Evolutionary conservation across 2,888 invertebrate species (phyloP).

Genomic region (Drosophila niveifrons): DNA sequence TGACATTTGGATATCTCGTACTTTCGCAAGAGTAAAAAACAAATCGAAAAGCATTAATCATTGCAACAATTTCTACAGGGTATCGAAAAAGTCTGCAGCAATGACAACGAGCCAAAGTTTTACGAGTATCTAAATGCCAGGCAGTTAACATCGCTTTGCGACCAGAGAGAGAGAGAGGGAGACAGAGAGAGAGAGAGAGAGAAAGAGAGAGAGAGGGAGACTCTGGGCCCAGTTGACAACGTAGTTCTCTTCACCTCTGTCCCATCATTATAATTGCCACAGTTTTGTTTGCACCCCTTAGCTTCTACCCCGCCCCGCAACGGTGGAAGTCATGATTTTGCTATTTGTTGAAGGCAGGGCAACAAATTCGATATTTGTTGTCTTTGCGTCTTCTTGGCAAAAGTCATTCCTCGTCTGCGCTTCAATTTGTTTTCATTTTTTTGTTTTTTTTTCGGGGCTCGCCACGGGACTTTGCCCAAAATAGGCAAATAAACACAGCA

Average conservation of each 20-base stretch:
- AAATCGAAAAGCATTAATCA: too few species aligned
- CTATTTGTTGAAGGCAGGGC: slow-evolving; percentile 42
- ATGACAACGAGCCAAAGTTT: not conserved
- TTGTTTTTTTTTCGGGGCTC: slow-evolving; percentile 9
- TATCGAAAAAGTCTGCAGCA: not conserved
- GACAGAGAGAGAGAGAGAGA: not conserved
- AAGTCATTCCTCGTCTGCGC: not conserved
- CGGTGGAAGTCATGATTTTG: slow-evolving; percentile 1
- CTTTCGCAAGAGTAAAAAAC: too few species aligned
- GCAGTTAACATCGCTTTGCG: not conserved
- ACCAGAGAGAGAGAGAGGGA: not conserved
- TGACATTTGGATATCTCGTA: not conserved
- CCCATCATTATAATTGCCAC: slow-evolving; percentile 27
- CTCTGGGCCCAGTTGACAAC: not conserved
- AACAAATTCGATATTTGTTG: slow-evolving; percentile 12
- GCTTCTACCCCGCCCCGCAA: not conserved
- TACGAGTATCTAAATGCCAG: slow-evolving; percentile 1
- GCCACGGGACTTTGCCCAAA: not conserved
- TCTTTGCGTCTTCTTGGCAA: not conserved
- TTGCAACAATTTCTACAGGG: not conserved
- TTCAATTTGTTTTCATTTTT: not conserved
- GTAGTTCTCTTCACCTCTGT: not conserved
- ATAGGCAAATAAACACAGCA: slow-evolving; percentile 4
- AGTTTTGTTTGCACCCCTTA: slow-evolving; percentile 19
- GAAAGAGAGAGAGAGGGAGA: not conserved